Base-by-base conservation (phyloP, 2,797 vertebrate genomes). In the Acipenser transmontanus region DNA sequence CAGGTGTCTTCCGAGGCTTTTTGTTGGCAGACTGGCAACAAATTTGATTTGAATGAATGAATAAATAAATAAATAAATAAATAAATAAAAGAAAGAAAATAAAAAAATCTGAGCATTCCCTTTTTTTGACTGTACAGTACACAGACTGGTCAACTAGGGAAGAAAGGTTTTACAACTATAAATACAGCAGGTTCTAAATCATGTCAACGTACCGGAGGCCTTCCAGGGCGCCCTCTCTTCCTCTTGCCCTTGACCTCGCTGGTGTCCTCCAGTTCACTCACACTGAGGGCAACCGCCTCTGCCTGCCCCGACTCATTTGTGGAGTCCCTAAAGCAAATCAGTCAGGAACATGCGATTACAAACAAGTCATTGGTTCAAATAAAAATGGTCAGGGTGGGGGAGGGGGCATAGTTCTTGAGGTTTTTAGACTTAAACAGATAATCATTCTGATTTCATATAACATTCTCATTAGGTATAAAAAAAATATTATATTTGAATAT, bases 181-280 rank as follows among this genome's bases (percentile, higher is more conserved):
- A 12, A 61, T 61, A 61, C 5, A 61, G 6, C 47, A 47, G 10
- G 12, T n/a, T 49, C 9, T 54, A 50, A 11, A 34, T 3, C 34
- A 34, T 34, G 34, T 34, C 34, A 34, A 83, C 91, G 69, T 93
- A 98, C 96, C 86, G 86, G 89, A 69, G 93, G 85, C 81, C 94
- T 95, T 76, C 95, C 95, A 13, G 96, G 96, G 82, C 95, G 92
- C 72, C 95, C 95, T 80, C 96, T 94, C 88, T 97, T 98, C 82
- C 95, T 96, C 85, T 95, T 97, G 76, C 93, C 94, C 88, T 96
- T 98, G 67, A 90, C 82, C 79, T 98, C 96, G 7, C 70, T 66
- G 64, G 91, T 83, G 76, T 98, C 95, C 72, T 98, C 95, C 65
- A 98, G 89, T 82, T 98, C 96, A 66, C 91, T 92, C 81, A 95